Evolutionary conservation across 2,888 invertebrate species (phyloP), one percentile per base, ranked within the genome.

Genomic region (Epinotia brunnichana): DNA sequence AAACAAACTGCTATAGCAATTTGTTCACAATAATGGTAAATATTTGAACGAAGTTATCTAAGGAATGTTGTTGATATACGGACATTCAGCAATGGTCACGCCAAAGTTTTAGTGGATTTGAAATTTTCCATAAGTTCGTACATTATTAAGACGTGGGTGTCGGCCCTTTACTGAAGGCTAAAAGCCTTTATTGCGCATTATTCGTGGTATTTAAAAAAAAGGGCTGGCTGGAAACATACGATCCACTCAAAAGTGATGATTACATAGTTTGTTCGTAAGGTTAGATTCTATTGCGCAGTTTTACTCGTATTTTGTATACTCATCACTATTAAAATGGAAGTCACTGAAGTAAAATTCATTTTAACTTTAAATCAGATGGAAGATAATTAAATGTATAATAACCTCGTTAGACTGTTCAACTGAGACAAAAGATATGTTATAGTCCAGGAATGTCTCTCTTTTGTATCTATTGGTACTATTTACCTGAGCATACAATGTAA

Each of bases 101-200:
- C 60, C 24, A 29, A 71, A 74, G 54, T 61, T 68, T 51, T 69
- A 66, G 56, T 67, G 62, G 70, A 76, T 76, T 76, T 76, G 75
- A 78, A 76, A 75, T 78, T 79, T 81, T 81, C 79, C 80, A 78
- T 78, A 77, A 69, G 73, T 79, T 76, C 76, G 76, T 77, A 75
- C 72, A 74, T 77, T 77, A 79, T 75, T 77, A 70, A 62, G 74
- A 69, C 70, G 78, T 80, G 77, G 80, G 78, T 74, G 79, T 11
- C 39, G 51, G 69, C 59, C 71, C 69, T 60, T 41, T 35, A 59
- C 53, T 69, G 77, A 77, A 77, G 79, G 78, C 77, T 77, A 76
- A 60, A 64, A 39, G 60, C 70, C 39, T 76, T 67, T 73, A 70
- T 74, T 91, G 92, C 80, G 91, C 68, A 59, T 63, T 59, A 71